phyloP scores from a whole-genome alignment of 1,140 invertebrate species.

The Drosophila baimaii region DNA sequence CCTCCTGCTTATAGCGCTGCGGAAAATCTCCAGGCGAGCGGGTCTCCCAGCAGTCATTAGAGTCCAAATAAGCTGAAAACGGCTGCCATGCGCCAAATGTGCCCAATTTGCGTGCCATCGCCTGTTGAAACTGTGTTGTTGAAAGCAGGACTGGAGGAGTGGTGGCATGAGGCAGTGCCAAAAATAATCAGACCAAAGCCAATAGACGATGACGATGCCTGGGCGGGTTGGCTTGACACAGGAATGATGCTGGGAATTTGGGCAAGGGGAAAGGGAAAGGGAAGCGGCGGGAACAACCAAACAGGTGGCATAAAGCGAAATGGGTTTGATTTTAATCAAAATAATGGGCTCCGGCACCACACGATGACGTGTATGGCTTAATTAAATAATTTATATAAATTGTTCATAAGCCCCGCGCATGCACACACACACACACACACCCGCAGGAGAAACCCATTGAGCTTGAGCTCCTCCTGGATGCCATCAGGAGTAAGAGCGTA shows the following conservation, averaged over 20 bases:
- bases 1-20: slow-evolving; percentile 9
- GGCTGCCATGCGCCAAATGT: slow-evolving; percentile 67
- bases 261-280: not conserved
- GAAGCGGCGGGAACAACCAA: slow-evolving; percentile 10
- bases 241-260: slow-evolving; percentile 1
- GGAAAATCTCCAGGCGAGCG: slow-evolving; percentile 46
- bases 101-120: slow-evolving; percentile 59
- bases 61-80: slow-evolving; percentile 59
- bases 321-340: slow-evolving; percentile 80
- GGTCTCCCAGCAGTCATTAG: slow-evolving; percentile 64
- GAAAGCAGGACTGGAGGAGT: not conserved
- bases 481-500: slow-evolving; percentile 1
- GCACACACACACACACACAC: slow-evolving; percentile 37
- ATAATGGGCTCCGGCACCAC: slow-evolving; percentile 65
- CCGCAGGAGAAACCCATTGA: not conserved
- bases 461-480: not conserved
- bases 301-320: slow-evolving; percentile 72
- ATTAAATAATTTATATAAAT: slow-evolving; percentile 81
- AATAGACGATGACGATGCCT: slow-evolving; percentile 46
- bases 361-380: slow-evolving; percentile 73
- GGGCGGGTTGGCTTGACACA: slow-evolving; percentile 10
- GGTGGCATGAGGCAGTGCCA: slow-evolving; percentile 42
- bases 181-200: slow-evolving; percentile 71
- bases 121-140: slow-evolving; percentile 21
- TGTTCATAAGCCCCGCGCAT: slow-evolving; percentile 52